These are phyloP conservation scores for Caranx ignobilis DNA, from an alignment of 2,113 vertebrate genomes.

Conservation along the genomic window DNA sequence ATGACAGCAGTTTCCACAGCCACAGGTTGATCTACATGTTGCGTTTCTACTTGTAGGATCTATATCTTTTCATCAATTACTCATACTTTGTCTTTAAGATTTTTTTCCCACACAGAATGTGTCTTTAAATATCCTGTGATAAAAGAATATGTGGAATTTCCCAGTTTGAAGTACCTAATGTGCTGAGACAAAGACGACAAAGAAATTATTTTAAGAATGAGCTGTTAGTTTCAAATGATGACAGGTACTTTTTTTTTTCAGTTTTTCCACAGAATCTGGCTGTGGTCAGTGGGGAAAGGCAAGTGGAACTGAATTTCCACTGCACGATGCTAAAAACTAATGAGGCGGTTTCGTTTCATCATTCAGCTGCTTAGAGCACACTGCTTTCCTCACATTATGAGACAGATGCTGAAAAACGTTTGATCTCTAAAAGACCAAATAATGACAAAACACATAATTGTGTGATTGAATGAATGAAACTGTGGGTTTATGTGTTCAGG, in stretches of 20 bases:
- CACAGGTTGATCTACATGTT: neutral
- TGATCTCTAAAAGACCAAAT: neutral
- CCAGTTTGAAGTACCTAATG: constrained; percentile 18
- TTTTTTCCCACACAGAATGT: neutral
- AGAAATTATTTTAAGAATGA: neutral
- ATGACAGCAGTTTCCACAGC: neutral
- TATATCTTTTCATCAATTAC: neutral
- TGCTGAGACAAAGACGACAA: neutral
- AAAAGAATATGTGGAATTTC: constrained; percentile 53
- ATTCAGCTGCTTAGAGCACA: neutral
- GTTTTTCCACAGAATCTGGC: neutral
- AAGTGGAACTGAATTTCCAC: neutral
- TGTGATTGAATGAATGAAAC: neutral
- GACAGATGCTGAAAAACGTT: no score
- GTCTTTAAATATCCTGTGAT: neutral
- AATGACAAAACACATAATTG: neutral
- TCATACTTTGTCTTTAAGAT: neutral
- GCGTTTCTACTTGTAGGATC: neutral
- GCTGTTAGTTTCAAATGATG: neutral
- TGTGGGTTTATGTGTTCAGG: neutral
- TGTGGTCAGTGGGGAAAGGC: neutral
- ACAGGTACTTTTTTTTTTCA: neutral
- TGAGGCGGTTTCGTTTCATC: neutral
- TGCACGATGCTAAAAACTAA: neutral
- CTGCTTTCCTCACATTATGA: neutral